Conservation (phyloP, 2,888 invertebrate species). For the Sminthurides aquaticus region DNA sequence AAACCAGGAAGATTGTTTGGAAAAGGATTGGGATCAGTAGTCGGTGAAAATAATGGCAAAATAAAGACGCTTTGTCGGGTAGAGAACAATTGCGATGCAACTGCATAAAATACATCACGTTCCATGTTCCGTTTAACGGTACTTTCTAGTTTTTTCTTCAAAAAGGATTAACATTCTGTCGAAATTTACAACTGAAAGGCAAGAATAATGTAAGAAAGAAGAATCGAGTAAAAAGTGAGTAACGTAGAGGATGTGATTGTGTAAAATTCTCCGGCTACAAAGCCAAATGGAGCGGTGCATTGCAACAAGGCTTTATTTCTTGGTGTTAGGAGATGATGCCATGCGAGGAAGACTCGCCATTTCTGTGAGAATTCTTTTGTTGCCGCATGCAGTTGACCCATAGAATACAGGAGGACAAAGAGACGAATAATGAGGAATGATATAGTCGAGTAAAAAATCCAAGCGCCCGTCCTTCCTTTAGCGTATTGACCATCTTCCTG, state of each 20-base stretch:
- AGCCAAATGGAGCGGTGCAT: slow-evolving; percentile 2
- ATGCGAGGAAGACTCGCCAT: slow-evolving; percentile 1
- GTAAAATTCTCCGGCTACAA: slow-evolving; percentile 8
- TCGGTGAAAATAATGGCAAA: background rate
- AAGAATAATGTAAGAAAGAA: slow-evolving; percentile 9
- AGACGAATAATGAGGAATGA: background rate
- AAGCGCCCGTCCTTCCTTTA: background rate
- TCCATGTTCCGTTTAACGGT: too few species aligned
- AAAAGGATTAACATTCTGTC: too few species aligned
- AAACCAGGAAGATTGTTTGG: slow-evolving; percentile 15
- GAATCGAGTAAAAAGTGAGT: slow-evolving; percentile 10
- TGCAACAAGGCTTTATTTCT: background rate
- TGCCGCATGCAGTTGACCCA: slow-evolving; percentile 4
- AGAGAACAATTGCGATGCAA: too few species aligned
- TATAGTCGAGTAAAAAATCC: background rate
- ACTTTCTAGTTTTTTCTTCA: too few species aligned
- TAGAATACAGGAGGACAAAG: slow-evolving; percentile 1
- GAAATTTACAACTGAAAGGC: slow-evolving; percentile 4
- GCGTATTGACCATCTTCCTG: background rate
- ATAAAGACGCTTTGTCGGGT: too few species aligned
- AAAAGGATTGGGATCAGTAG: background rate
- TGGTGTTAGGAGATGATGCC: background rate
- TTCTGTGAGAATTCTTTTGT: background rate
- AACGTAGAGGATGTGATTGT: slow-evolving; percentile 2
- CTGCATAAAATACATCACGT: too few species aligned